Base-by-base conservation (phyloP, 2,797 vertebrate genomes). In the Manis crassicaudata region DNA sequence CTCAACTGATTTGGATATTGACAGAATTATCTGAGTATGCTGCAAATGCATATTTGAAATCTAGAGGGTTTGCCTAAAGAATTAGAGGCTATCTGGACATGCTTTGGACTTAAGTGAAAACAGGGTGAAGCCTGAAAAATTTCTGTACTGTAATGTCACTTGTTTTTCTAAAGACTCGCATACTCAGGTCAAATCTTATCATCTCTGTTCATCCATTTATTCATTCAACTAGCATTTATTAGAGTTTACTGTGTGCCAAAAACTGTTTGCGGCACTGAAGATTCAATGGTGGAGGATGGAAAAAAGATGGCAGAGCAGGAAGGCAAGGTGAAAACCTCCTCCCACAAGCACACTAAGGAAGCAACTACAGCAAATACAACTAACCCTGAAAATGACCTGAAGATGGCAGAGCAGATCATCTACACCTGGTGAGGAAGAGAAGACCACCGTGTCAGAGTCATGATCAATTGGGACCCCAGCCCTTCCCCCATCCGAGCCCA, bases 31-130 rank as follows among this genome's bases (percentile, higher is more conserved):
- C 77, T 83, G 82, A 94, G 29, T 37, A 58, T 75, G 46, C 46
- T 77, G 46, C 17, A 96, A 88, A 76, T 76, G 73, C 12, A 52
- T 77, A 88, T 95, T 92, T 94, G 79, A 93, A 80, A 95, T 88
- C 63, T 94, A 93, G 70, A 72, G 12, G 3, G 25, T 82, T 83
- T 95, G 77, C 72, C 81, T 83, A 87, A 95, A 95, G 70, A 79
- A 93, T 81, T 46, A 84, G 35, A 83, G 76, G 81, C 70, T 80
- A 52, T 68, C 75, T 72, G 65, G 80, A 63, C 20, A 21, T 54
- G 23, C 46, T 92, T 82, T 92, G 72, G 54, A 46, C 81, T 88
- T 81, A 63, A 88, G 67, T 65, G 68, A 50, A 60, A 95, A 86
- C 43, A 65, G 94, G 6, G 0, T 9, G 6, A 93, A 93, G 63